A percentile compares a stretch with the other conserved stretches of the same genome.
phyloP scores from a whole-genome alignment of 2,888 invertebrate species.

The Rhingia rostrata region DNA sequence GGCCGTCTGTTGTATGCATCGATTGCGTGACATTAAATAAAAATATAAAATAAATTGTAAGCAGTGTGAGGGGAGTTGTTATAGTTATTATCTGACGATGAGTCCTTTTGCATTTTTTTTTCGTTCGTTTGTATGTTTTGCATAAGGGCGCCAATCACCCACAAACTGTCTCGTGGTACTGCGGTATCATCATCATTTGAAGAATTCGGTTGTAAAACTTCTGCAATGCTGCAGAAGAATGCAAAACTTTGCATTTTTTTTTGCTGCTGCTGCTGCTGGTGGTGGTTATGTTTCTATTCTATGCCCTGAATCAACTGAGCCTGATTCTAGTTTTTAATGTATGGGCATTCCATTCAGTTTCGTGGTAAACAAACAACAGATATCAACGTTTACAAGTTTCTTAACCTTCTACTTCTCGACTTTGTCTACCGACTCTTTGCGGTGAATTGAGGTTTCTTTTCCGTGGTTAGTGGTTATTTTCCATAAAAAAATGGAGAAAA shows the following conservation, averaged over 20 bases:
- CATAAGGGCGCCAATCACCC: slow-evolving; percentile 54
- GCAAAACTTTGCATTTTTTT: slow-evolving; percentile 29
- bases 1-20: slow-evolving; percentile 47
- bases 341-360: slow-evolving; percentile 49
- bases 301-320: slow-evolving; percentile 5
- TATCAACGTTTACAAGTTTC: slow-evolving; percentile 45
- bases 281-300: neutral
- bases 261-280: too few species aligned
- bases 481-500: neutral
- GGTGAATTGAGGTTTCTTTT: slow-evolving; percentile 12
- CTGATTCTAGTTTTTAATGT: slow-evolving; percentile 44
- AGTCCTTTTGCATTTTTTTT: slow-evolving; percentile 31
- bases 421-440: neutral
- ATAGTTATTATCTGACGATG: slow-evolving; percentile 49
- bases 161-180: slow-evolving; percentile 58
- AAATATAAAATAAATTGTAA: slow-evolving; percentile 48
- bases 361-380: slow-evolving; percentile 32
- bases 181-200: slow-evolving; percentile 73
- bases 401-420: slow-evolving; percentile 13
- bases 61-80: slow-evolving; percentile 7
- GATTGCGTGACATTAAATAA: slow-evolving; percentile 66
- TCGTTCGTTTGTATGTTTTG: slow-evolving; percentile 12
- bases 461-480: slow-evolving; percentile 23
- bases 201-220: slow-evolving; percentile 70
- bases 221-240: slow-evolving; percentile 66